Base-by-base conservation (phyloP, 1,140 invertebrate genomes). In the Drosophila virilis region DNA sequence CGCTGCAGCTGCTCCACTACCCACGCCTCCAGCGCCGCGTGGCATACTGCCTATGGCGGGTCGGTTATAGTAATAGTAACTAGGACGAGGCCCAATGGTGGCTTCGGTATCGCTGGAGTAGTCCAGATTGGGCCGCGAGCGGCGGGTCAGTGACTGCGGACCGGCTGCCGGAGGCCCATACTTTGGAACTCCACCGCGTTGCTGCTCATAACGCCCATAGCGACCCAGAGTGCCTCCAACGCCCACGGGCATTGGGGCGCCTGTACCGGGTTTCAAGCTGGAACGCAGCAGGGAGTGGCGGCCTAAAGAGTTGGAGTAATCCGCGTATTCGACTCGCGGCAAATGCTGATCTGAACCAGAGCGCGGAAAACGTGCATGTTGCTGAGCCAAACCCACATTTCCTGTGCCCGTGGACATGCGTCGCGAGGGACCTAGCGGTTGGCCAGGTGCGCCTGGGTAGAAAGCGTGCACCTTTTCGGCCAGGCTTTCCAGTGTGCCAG, bases 21-120 rank as follows among this genome's bases (percentile, higher is more conserved):
- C 64, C 9, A 80, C 93, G 92, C 74, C 94, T 92, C 85, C 94
- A 92, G 81, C 93, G 89, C 77, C 94, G 37, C 92, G 82, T 22
- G 92, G 91, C 81, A 93, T 92, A 61, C 92, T 93, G 75, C 93
- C 93, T 38, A 94, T 91, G 61, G 93, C 93, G 59, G 91, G 92
- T 12, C 92, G 60, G 55, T 93, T 94, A 80, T 96, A 96, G 88
- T 96, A 97, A 83, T 97, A 97, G 89, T 96, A 96, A 40, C 95
- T 95, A 42, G 95, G 95, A 67, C 96, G 94, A 13, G 95, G 94
- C 13, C 96, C 96, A 69, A 96, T 96, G 0, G 96, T 96, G 1
- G 97, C 96, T 93, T 99, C 98, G 0, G 98, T 98, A 90, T 99
- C 98, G 12, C 98, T 98, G 37, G 97, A 97, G 91, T 98, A 98